Evolutionary conservation across 2,113 vertebrate genomes (phyloP), one percentile per base, ranked within the genome.

Genomic region (Menidia beryllina): DNA sequence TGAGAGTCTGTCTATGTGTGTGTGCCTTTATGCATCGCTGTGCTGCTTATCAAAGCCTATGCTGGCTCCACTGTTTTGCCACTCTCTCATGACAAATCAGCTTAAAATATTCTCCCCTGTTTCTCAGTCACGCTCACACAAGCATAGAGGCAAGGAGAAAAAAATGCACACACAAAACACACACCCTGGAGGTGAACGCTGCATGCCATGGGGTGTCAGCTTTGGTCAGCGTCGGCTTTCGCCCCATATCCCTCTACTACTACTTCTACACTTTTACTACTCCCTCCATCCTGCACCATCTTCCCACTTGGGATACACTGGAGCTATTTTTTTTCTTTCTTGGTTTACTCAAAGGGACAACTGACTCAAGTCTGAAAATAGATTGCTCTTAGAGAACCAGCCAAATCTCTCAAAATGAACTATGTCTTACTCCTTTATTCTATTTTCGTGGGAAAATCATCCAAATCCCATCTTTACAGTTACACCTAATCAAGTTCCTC

Each of bases 81-180:
- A 58, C 72, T 84, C 79, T 79, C 82, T 87, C 79, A 84, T 83
- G 81, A 80, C 80, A 88, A 82, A 88, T 86, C 73, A 84, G 75
- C 82, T 84, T 83, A 86, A 86, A 86, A 91, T 82, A 83, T 82
- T 77, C 74, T 77, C 63, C 54, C 58, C 61, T 86, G 72, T 84
- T 82, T 81, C 64, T 65, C 69, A 62, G 86, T 86, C 83, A 88
- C 45, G 48, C 75, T 78, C 51, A 81, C 70, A 63, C 59, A 56
- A 47, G 74, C 84, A 81, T 0, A 60, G 60, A 84, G 79, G 72
- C 69, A 75, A n/a, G n/a, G n/a, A n/a, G 76, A 52, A 79, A 83
- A 80, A 75, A 74, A 45, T 62, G 52, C 26, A 75, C 52, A 59
- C 54, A 69, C 65, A 71, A 69, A 0, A 55, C 58, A 69, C 51